Base-by-base conservation (phyloP, 1,140 invertebrate genomes). In the Sminthurides bifidus region DNA sequence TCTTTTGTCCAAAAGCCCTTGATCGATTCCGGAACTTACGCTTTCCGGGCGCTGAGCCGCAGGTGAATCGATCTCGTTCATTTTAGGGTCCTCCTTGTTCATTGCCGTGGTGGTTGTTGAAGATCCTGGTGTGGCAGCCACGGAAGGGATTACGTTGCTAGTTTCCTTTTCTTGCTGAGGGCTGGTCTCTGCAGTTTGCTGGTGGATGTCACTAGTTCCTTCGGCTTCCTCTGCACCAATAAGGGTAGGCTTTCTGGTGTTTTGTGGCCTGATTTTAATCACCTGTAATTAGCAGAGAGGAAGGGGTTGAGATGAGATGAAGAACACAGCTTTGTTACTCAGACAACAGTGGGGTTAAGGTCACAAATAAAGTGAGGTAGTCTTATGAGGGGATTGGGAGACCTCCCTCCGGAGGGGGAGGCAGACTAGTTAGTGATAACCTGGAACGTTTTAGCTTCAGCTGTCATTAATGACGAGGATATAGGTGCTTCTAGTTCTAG, bases 1-100 rank as follows among this genome's bases (percentile, higher is more conserved):
- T n/a, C 41, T 52, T 52, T 40, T n/a, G 10, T 44, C 50, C 31
- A 58, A 44, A 8, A 61, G 44, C 19, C 60, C 52, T 19, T 29
- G 27, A 52, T 61, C 60, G 29, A 61, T 35, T n/a, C 56, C 60
- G 41, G 33, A 40, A 24, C 19, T 24, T 55, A 6, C 33, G 12
- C 37, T 41, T 19, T 31, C 24, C n/a, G 45, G 41, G 23, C n/a
- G 21, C 35, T 51, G 46, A n/a, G 17, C 10, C 24, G 48, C 33
- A 19, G n/a, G 10, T n/a, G 23, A 49, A 38, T 52, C 49, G 38
- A 61, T 45, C 48, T 61, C 60, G 35, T 61, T 61, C 52, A 61
- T 44, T 26, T 31, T 52, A 4, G 60, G 60, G 49, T 60, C 59
- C 43, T 58, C 56, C 3, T 17, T 31, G 37, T 46, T 30, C n/a